A percentile compares a stretch with the other conserved stretches of the same genome.
These are phyloP conservation scores for Chondrosia reniformis DNA, from an alignment of 37 sponge, comb jelly and placozoan genomes.

Conservation along the genomic window DNA sequence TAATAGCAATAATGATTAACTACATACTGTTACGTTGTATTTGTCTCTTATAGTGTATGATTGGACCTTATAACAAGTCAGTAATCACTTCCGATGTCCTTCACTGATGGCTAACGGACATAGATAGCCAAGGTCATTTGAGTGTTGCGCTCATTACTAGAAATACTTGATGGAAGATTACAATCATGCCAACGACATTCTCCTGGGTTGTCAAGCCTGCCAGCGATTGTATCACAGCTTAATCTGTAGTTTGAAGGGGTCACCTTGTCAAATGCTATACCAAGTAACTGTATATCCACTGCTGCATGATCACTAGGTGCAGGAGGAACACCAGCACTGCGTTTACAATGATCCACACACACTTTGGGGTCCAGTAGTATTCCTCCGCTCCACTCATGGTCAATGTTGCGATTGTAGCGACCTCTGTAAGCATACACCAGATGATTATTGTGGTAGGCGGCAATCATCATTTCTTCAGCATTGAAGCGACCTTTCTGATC, in stretches of 20 bases:
- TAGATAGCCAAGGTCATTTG: slow-evolving; percentile 31
- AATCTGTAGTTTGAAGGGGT: not conserved
- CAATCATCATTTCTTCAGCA: slow-evolving; percentile 28
- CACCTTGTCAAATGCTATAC: slow-evolving; percentile 19
- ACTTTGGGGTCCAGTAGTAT: not conserved
- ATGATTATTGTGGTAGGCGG: slow-evolving; percentile 21
- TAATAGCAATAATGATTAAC: too few species aligned
- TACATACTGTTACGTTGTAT: too few species aligned
- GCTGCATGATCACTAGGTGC: slow-evolving; percentile 8
- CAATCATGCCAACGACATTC: slow-evolving; percentile 39
- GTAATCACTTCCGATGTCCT: not conserved
- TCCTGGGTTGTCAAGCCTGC: not conserved
- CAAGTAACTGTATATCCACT: not conserved
- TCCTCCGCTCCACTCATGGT: slow-evolving; percentile 21
- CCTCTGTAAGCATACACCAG: slow-evolving; percentile 24
- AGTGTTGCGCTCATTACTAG: not conserved
- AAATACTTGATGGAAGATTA: slow-evolving; percentile 9
- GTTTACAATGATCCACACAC: slow-evolving; percentile 14
- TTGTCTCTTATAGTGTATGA: too few species aligned
- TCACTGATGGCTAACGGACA: not conserved
- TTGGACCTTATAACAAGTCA: too few species aligned
- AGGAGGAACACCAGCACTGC: slow-evolving; percentile 1
- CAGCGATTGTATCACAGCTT: slow-evolving; percentile 8
- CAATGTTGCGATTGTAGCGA: slow-evolving; percentile 18
- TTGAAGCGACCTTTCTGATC: not conserved